Conservation (phyloP, 2,888 invertebrate genomes). For the Pocota personata region DNA sequence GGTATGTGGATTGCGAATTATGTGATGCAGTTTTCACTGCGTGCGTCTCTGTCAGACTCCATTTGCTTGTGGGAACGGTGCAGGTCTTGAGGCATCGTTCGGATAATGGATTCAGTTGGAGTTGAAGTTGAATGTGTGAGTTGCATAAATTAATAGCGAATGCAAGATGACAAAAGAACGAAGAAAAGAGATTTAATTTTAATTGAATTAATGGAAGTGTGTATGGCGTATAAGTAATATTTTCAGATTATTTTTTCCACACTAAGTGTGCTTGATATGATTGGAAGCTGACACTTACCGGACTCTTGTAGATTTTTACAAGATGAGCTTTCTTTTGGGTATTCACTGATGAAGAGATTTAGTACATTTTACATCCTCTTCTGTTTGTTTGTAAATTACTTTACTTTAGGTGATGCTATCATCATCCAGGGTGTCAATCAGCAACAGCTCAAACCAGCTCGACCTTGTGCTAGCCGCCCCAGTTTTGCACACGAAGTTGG, state of each 20-base stretch:
- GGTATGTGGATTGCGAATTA: constrained; percentile 72
- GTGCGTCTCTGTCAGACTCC: background rate
- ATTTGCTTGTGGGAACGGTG: background rate
- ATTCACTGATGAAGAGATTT: too few species aligned
- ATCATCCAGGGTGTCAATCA: too few species aligned
- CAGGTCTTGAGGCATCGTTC: background rate
- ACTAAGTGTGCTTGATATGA: background rate
- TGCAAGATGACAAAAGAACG: background rate
- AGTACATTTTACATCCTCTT: too few species aligned
- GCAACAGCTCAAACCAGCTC: too few species aligned
- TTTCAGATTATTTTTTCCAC: background rate
- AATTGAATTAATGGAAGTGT: background rate
- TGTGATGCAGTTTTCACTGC: constrained; percentile 13
- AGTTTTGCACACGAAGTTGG: too few species aligned
- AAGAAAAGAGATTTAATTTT: background rate
- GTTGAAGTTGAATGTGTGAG: background rate
- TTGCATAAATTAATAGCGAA: background rate
- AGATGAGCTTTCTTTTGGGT: too few species aligned
- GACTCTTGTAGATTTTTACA: too few species aligned
- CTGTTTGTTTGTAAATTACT: too few species aligned
- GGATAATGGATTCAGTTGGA: background rate
- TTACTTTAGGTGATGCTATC: too few species aligned
- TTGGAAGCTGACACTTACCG: too few species aligned
- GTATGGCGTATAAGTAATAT: constrained; percentile 13
- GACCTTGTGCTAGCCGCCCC: too few species aligned